A percentile compares a stretch with the other conserved stretches of the same genome.
Conservation (phyloP, 2,888 invertebrate species). For the Schrankia costaestrigalis region DNA sequence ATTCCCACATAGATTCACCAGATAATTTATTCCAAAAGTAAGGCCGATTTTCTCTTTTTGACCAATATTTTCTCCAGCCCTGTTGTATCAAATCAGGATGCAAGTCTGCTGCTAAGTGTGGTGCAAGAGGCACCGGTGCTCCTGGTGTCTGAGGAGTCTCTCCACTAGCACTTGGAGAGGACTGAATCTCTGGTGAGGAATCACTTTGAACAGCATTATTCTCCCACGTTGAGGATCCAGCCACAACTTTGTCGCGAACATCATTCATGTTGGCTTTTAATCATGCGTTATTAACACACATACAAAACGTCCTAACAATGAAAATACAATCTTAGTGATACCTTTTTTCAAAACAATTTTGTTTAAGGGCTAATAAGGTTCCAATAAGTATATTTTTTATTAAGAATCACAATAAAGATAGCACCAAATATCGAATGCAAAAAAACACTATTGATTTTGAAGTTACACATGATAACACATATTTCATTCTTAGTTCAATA, state of each 20-base stretch:
- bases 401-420: conserved; percentile 59
- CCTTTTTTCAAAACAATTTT: conserved; percentile 7
- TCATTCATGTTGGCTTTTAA: conserved; percentile 74
- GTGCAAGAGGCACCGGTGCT: conserved; percentile 76
- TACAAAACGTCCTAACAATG: conserved; percentile 5
- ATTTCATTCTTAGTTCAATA: conserved; percentile 20
- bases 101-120: conserved; percentile 69
- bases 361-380: conserved; percentile 47
- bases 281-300: no score
- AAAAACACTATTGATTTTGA: conserved; percentile 39
- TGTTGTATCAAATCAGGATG: conserved; percentile 84
- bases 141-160: conserved; percentile 82
- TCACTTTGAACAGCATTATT: conserved; percentile 60
- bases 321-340: conserved; percentile 12
- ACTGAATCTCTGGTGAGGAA: conserved; percentile 69
- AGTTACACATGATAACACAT: conserved; percentile 40
- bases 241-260: conserved; percentile 76
- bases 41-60: conserved; percentile 95
- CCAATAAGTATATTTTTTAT: conserved; percentile 55
- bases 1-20: conserved; percentile 98
- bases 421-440: conserved; percentile 54
- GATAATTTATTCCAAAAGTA: conserved; percentile 98
- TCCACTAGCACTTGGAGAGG: conserved; percentile 66
- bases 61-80: conserved; percentile 99
- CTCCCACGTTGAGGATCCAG: conserved; percentile 74